Evolutionary conservation across 2,797 vertebrate species (phyloP).

Genomic region (Enteromius argenteus): DNA sequence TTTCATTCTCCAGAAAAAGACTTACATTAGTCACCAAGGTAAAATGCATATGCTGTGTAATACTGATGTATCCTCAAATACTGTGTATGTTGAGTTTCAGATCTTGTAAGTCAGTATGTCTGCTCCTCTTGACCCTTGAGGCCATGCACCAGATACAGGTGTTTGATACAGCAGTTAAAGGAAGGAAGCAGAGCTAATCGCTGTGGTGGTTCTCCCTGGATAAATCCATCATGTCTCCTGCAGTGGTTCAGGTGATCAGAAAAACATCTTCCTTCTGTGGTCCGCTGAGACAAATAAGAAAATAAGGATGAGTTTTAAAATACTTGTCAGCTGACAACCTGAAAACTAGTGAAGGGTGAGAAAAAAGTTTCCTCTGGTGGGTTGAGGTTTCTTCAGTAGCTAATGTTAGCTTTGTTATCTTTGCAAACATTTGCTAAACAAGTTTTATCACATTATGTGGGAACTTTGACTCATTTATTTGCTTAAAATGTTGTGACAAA

Average conservation of each 20-base stretch:
- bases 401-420: not conserved
- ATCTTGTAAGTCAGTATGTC: not conserved
- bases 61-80: not conserved
- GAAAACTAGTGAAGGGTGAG: not conserved
- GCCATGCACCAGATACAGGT: not conserved
- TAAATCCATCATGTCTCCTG: too few species aligned
- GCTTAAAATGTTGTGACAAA: conserved; percentile 11
- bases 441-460: not conserved
- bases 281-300: not conserved
- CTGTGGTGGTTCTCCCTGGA: not conserved
- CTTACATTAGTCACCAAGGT: not conserved
- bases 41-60: not conserved
- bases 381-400: conserved; percentile 6
- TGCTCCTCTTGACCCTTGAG: not conserved
- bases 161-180: not conserved
- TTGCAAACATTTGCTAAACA: not conserved
- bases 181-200: not conserved
- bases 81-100: not conserved
- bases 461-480: conserved; percentile 14
- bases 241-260: not conserved
- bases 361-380: not conserved
- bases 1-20: not conserved
- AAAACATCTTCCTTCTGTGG: not conserved
- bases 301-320: not conserved
- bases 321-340: not conserved